Evolutionary conservation across 2,113 vertebrate genomes (phyloP).

Genomic region (Bucco capensis): DNA sequence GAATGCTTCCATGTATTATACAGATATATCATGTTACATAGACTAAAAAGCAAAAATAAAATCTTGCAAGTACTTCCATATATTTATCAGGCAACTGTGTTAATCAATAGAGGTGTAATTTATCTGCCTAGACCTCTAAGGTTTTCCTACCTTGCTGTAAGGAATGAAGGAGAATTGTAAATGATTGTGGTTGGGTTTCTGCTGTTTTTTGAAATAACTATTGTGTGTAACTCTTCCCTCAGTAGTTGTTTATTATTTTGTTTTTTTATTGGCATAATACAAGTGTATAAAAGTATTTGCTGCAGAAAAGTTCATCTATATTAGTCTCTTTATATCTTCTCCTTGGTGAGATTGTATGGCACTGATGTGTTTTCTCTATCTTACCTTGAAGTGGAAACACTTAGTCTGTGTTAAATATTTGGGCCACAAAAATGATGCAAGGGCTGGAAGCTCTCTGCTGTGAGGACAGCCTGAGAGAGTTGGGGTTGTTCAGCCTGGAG

Average conservation of each 20-base stretch:
- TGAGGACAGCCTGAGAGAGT: not conserved
- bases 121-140: not conserved
- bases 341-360: not conserved
- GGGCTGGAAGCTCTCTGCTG: too few relatives aligned
- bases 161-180: not conserved
- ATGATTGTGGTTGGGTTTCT: not conserved
- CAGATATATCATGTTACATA: not conserved
- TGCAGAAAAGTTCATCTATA: not conserved
- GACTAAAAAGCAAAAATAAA: not conserved
- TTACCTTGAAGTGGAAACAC: not conserved
- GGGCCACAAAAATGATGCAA: too few relatives aligned
- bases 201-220: not conserved
- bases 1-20: not conserved
- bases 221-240: not conserved
- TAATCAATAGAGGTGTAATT: not conserved
- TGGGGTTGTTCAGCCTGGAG: not conserved
- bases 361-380: not conserved
- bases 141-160: not conserved
- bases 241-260: not conserved
- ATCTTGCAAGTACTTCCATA: not conserved
- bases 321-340: not conserved
- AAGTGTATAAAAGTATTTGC: not conserved
- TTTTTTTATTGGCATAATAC: not conserved
- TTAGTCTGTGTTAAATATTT: not conserved
- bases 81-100: not conserved